Base-by-base conservation (phyloP, 2,888 invertebrate species). In the Leptothorax acervorum region DNA sequence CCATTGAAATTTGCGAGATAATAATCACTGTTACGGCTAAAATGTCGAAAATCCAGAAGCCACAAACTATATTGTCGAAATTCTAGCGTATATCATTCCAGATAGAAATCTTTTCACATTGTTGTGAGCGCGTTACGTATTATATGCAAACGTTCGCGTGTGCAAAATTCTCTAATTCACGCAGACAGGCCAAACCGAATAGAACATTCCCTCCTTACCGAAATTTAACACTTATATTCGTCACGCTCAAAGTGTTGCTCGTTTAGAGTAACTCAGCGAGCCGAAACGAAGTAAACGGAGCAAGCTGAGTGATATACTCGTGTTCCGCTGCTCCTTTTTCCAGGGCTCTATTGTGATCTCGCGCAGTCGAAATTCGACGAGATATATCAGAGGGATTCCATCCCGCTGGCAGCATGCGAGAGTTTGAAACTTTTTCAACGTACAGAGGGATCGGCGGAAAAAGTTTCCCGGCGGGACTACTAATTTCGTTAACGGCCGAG, bases 231-330 rank as follows among this genome's bases (percentile, higher is more conserved):
- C 48, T 62, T 60, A 48, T 62, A 60, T 48, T 73, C 57, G 45
- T 79, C 60, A 60, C 51, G 53, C 74, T 63, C 65, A 86, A 86
- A 84, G 87, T 65, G 86, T 83, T 42, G 18, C 63, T 51, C 75
- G 81, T 86, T 75, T 75, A 75, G 68, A 73, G 71, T 84, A 82
- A 87, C 74, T 86, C 86, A 84, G 74, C 85, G 76, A 81, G 75
- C 84, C 78, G 84, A 84, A 81, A 84, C 81, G 75, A 71, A 68
- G 75, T 70, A 86, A 85, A 85, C 84, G 82, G 84, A 82, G 74
- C 87, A 73, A 73, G 82, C 82, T 84, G 68, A 86, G 63, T 83
- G 75, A 81, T 83, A 83, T 81, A 86, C 81, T 81, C 81, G 60
- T 57, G 71, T 70, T 63, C 42, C 62, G 75, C 39, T 76, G 45